These are phyloP conservation scores for Lithophane socia DNA, from an alignment of 2,888 invertebrate species.

Conservation along the genomic window DNA sequence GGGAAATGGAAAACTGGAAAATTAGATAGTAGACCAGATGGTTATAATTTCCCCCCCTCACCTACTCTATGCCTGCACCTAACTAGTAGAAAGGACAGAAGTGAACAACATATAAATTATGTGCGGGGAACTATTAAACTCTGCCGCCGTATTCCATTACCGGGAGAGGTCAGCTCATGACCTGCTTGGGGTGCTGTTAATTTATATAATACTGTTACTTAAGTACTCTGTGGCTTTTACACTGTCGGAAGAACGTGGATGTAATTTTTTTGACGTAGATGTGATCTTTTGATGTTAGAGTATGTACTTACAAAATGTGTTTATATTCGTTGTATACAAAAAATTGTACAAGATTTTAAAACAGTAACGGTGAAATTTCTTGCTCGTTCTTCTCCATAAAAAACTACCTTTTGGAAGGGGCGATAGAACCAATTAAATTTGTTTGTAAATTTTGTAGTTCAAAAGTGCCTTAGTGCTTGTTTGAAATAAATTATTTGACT, in stretches of 20 bases:
- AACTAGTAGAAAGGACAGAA: slow-evolving; percentile 51
- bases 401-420: no score
- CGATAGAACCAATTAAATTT: no score
- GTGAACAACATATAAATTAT: slow-evolving; percentile 60
- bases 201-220: slow-evolving; percentile 21
- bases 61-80: slow-evolving; percentile 45
- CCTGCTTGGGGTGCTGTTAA: slow-evolving; percentile 25
- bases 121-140: slow-evolving; percentile 65
- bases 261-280: not conserved
- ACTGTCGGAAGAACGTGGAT: not conserved
- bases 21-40: not conserved
- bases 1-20: not conserved
- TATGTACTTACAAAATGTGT: not conserved
- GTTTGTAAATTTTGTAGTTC: no score
- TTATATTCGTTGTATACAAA: not conserved
- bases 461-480: no score
- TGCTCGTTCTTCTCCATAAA: no score
- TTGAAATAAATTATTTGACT: no score
- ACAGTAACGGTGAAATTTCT: no score
- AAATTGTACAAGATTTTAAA: no score
- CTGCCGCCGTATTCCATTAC: slow-evolving; percentile 60
- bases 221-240: slow-evolving; percentile 4
- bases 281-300: not conserved
- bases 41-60: not conserved
- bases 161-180: slow-evolving; percentile 46